phyloP scores from a whole-genome alignment of 2,888 invertebrate species.

The Prenolepis imparis region DNA sequence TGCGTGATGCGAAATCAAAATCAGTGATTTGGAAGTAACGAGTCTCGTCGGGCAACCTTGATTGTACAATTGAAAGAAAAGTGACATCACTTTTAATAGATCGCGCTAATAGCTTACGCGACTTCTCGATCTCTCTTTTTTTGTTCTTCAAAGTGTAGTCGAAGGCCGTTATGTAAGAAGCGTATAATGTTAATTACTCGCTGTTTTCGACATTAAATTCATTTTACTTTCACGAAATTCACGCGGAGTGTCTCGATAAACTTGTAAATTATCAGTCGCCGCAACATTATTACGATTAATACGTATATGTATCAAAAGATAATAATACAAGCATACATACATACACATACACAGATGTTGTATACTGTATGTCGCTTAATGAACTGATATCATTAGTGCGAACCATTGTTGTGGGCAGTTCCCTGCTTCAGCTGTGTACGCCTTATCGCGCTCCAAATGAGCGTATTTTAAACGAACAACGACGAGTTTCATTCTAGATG shows the following conservation, averaged over 20 bases:
- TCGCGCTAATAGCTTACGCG: not conserved
- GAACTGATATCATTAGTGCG: not conserved
- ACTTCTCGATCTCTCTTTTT: not conserved
- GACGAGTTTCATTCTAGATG: not conserved
- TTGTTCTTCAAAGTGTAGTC: not conserved
- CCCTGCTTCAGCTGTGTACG: not conserved
- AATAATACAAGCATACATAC: not conserved
- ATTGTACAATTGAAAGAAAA: not conserved
- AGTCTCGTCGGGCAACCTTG: not conserved
- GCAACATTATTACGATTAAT: not conserved
- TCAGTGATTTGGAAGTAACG: not conserved
- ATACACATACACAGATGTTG: not conserved
- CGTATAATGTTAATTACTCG: not conserved
- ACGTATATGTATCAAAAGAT: not conserved
- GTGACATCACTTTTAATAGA: not conserved
- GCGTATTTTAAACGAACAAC: not conserved
- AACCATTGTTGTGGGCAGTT: not conserved
- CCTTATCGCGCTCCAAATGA: conserved; percentile 23
- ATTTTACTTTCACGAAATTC: not conserved
- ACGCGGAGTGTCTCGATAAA: not conserved
- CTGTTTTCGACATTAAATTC: not conserved
- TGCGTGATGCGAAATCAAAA: not conserved
- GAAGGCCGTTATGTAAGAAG: not conserved
- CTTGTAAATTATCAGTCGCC: not conserved
- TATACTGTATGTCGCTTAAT: not conserved